Evolutionary conservation across 2,888 invertebrate species (phyloP), one percentile per base, ranked within the genome.

Genomic region (Sesamia inferens): DNA sequence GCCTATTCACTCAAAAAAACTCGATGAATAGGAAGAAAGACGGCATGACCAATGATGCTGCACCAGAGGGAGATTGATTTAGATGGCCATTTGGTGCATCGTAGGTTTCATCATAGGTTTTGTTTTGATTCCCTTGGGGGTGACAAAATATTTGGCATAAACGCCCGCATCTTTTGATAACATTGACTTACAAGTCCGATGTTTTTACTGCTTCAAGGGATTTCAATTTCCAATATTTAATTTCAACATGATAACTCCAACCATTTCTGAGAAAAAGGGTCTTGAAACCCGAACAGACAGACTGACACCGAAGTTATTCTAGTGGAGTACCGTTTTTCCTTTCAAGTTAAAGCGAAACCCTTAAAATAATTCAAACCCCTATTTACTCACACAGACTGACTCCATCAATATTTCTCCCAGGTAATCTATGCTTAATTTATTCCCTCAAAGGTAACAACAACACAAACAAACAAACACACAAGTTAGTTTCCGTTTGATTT

Each of bases 401-500:
- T 3, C 55, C n/a, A 55, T 55, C 47, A 64, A 65, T 68, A 68
- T 80, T 54, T 68, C 61, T n/a, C n/a, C 16, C n/a, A 77, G 64
- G 71, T 79, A 65, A 79, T 51, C 51, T 59, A 22, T 54, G 58
- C 44, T 39, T 10, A 82, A 78, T 74, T 55, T 74, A 78, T 74
- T 61, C 70, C 24, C 59, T 63, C 57, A n/a, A 59, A 67, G 66
- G 47, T 63, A 68, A 58, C 67, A 76, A 71, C 66, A 31, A 31
- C 31, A 31, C 31, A 74, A 78, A 79, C 73, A 78, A 69, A 78
- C 76, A n/a, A n/a, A 76, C 48, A 84, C 78, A 76, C 71, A 81
- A 86, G 63, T 84, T 85, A 59, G 75, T 65, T 81, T 62, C 44
- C 22, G 68, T 74, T 71, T 88, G 86, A 87, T 87, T 87, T 86